Evolutionary conservation across 2,888 invertebrate genomes (phyloP).

Genomic region (Chaitophorus viminalis): DNA sequence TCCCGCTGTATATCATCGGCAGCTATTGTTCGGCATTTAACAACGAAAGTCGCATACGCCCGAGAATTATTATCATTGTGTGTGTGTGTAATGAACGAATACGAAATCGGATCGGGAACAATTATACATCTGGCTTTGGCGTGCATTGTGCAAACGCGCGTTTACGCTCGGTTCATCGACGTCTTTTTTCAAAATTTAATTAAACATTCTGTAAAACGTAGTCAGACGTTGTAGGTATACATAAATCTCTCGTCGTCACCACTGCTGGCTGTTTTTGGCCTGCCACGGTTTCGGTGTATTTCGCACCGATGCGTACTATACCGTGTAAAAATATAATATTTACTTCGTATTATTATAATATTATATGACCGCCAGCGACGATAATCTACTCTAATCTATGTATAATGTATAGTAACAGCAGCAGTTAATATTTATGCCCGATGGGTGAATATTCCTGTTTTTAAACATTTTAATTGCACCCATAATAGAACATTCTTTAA

Average conservation of each 20-base stretch:
- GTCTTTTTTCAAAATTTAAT: slow-evolving; percentile 20
- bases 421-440: too few relatives aligned
- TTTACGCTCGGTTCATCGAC: background rate
- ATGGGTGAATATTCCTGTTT: too few relatives aligned
- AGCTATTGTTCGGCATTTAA: slow-evolving; percentile 30
- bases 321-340: too few relatives aligned
- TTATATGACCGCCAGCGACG: too few relatives aligned
- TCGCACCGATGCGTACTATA: too few relatives aligned
- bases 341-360: too few relatives aligned
- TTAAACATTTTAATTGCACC: too few relatives aligned
- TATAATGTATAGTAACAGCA: too few relatives aligned
- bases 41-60: background rate
- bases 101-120: slow-evolving; percentile 1
- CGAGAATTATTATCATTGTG: background rate
- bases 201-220: slow-evolving; percentile 24
- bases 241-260: background rate
- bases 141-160: background rate
- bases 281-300: too few relatives aligned
- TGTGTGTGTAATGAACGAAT: background rate
- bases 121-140: background rate
- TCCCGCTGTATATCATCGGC: background rate
- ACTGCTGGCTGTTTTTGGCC: background rate
- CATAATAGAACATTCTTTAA: too few relatives aligned
- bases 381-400: too few relatives aligned
- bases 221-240: background rate